Percentiles rank a stretch among this genome's conserved stretches.
Evolutionary conservation across 2,797 vertebrate genomes (phyloP).

Genomic region (Crocidura indochinensis): DNA sequence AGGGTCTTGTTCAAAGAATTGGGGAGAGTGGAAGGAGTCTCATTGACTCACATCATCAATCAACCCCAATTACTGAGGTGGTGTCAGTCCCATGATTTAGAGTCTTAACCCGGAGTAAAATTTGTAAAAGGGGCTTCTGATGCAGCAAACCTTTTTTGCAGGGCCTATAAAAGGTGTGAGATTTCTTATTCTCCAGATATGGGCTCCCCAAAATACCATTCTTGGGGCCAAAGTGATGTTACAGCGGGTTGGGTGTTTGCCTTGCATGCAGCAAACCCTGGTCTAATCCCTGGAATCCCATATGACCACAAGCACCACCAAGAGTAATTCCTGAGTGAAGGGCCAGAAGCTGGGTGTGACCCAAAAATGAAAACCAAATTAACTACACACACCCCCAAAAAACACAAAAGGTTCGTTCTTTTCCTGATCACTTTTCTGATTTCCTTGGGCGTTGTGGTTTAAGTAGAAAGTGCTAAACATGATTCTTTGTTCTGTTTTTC

Average conservation of each 20-base stretch:
- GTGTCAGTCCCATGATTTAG: slow-evolving; percentile 51
- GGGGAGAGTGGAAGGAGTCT: slow-evolving; percentile 19
- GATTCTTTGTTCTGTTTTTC: not conserved
- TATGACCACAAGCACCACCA: no score
- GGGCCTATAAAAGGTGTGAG: not conserved
- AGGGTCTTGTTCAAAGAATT: slow-evolving; percentile 69
- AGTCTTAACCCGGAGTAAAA: slow-evolving; percentile 63
- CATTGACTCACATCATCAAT: slow-evolving; percentile 63
- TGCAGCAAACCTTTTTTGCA: slow-evolving; percentile 23
- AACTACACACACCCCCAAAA: no score
- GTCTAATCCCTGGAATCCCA: no score
- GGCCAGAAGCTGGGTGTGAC: no score
- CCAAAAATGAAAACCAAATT: no score
- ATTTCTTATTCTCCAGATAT: slow-evolving; percentile 59
- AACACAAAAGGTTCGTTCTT: slow-evolving; percentile 13
- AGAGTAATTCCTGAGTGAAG: no score
- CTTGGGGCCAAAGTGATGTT: no score
- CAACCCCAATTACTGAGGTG: slow-evolving; percentile 41
- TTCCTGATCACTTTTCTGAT: not conserved
- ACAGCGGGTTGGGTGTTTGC: no score
- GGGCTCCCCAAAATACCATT: not conserved
- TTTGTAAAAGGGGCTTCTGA: slow-evolving; percentile 52
- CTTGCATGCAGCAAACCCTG: no score
- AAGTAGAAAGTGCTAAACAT: not conserved
- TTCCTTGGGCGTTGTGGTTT: not conserved